These are phyloP conservation scores for Rhagonycha fulva DNA, from an alignment of 2,888 invertebrate species.

Conservation along the genomic window DNA sequence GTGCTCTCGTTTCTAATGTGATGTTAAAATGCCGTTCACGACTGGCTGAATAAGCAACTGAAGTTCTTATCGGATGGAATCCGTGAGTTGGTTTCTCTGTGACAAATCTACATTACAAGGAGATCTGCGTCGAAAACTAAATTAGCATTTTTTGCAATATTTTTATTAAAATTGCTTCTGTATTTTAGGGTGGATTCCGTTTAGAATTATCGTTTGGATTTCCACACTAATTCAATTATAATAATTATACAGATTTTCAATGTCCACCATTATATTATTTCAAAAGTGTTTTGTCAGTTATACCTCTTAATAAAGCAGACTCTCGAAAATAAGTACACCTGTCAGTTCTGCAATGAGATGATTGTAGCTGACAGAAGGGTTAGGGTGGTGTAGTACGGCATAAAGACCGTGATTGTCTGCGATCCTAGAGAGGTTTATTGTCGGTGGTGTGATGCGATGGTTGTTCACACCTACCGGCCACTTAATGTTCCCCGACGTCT, in stretches of 20 bases:
- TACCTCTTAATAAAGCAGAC: constrained; percentile 26
- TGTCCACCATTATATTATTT: constrained; percentile 10
- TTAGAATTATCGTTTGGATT: not conserved
- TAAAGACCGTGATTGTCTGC: constrained; percentile 30
- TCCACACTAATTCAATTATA: not conserved
- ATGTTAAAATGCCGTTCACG: not conserved
- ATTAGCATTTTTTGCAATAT: not conserved
- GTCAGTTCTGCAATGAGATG: constrained; percentile 25
- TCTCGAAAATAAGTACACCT: constrained; percentile 29
- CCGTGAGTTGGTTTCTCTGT: not conserved
- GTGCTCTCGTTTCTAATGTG: not conserved
- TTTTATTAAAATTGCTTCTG: not conserved
- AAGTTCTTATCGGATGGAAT: not conserved
- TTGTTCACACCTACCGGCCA: constrained; percentile 32
- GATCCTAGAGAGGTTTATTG: constrained; percentile 28
- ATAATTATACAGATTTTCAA: not conserved
- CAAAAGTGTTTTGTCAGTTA: constrained; percentile 23
- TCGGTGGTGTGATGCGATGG: constrained; percentile 27
- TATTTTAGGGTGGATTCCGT: not conserved
- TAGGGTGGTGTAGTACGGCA: constrained; percentile 24
- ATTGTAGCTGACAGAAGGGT: constrained; percentile 30
- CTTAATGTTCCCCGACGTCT: constrained; percentile 29
- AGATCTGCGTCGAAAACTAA: not conserved
- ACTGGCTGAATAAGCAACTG: not conserved
- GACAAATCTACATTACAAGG: not conserved